A percentile compares a stretch with the other conserved stretches of the same genome.
Evolutionary conservation across 2,888 invertebrate species (phyloP).

Genomic region (Caenorhabditis sp.): DNA sequence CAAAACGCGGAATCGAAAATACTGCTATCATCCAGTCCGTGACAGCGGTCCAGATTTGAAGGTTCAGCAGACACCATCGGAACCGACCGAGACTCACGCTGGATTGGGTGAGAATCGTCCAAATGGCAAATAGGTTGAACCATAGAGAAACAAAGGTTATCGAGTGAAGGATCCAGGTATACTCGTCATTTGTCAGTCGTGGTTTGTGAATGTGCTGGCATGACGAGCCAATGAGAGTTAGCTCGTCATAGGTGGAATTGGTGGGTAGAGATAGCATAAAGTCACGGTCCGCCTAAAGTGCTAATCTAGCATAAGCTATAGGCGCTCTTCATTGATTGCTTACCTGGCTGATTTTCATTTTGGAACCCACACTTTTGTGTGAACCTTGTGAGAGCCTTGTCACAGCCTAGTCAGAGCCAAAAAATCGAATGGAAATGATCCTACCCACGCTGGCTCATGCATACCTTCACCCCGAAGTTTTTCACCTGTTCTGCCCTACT

Average conservation of each 20-base stretch:
- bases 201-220: conserved; percentile 52
- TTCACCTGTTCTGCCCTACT: too few species aligned
- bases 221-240: conserved; percentile 42
- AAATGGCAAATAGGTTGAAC: conserved; percentile 20
- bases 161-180: conserved; percentile 1
- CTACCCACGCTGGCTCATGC: too few species aligned
- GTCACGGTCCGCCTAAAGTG: conserved; percentile 14
- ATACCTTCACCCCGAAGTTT: too few species aligned
- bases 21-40: conserved; percentile 21
- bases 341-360: too few species aligned
- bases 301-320: too few species aligned
- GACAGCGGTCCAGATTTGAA: conserved; percentile 40
- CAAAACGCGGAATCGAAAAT: neutral
- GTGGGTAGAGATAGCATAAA: conserved; percentile 22
- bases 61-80: conserved; percentile 41
- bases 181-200: conserved; percentile 3
- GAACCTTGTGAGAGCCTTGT: too few species aligned
- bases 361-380: too few species aligned
- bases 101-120: conserved; percentile 13
- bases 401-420: too few species aligned
- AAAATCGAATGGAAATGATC: too few species aligned
- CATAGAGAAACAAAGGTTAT: conserved; percentile 18
- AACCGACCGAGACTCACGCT: conserved; percentile 30
- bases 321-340: too few species aligned
- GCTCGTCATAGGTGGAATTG: conserved; percentile 36